These are phyloP conservation scores for Athene cunicularia DNA, from an alignment of 2,113 vertebrate genomes.

Conservation along the genomic window DNA sequence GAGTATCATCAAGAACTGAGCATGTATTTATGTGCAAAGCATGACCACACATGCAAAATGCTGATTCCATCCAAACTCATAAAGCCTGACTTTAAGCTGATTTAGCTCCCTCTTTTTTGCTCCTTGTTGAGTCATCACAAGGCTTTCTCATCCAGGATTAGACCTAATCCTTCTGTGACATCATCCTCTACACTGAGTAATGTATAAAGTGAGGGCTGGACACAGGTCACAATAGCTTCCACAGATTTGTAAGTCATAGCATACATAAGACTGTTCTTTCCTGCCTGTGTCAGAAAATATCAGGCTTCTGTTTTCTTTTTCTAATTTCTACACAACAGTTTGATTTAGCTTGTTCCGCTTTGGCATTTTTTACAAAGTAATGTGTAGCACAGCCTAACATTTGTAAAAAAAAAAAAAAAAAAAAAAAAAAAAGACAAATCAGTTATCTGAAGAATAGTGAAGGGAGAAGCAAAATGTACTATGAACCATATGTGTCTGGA, in stretches of 20 bases:
- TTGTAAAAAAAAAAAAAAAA: background rate
- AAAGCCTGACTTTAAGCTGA: slow-evolving; percentile 53
- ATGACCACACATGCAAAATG: slow-evolving; percentile 16
- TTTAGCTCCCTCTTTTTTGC: slow-evolving; percentile 44
- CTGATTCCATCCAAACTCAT: slow-evolving; percentile 51
- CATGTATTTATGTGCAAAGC: background rate
- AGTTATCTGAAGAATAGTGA: background rate
- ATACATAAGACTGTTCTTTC: background rate
- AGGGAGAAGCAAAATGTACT: background rate
- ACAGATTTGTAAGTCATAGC: background rate
- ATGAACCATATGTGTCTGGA: background rate
- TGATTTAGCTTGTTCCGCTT: background rate
- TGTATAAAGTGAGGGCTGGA: slow-evolving; percentile 43
- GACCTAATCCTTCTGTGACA: slow-evolving; percentile 66
- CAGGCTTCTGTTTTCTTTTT: background rate
- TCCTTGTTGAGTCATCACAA: slow-evolving; percentile 64
- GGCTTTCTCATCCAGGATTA: slow-evolving; percentile 60
- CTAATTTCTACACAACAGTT: background rate
- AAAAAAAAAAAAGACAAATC: background rate
- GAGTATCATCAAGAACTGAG: background rate
- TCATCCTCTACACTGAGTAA: slow-evolving; percentile 37
- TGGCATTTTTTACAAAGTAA: background rate
- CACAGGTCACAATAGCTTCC: background rate
- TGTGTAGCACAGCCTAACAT: background rate
- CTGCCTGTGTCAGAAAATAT: background rate